Evolutionary conservation across 2,888 invertebrate genomes (phyloP).

Genomic region (Lasioglossum calceatum): DNA sequence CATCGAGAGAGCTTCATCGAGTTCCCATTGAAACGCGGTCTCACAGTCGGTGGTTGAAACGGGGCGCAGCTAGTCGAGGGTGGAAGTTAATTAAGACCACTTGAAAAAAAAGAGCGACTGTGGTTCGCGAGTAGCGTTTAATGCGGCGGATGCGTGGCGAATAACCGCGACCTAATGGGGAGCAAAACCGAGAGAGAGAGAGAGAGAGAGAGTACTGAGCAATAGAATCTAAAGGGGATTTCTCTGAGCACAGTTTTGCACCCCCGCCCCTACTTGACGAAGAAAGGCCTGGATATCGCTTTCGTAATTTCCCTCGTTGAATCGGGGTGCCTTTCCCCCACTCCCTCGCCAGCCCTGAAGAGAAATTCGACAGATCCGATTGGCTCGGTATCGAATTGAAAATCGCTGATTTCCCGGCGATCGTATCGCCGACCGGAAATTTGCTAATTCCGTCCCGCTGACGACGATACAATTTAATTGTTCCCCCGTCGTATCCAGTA

Average conservation of each 20-base stretch:
- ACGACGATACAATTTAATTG: conserved; percentile 44
- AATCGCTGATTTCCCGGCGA: conserved; percentile 36
- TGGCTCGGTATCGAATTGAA: conserved; percentile 35
- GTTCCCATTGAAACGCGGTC: conserved; percentile 19
- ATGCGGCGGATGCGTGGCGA: conserved; percentile 13
- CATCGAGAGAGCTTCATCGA: conserved; percentile 21
- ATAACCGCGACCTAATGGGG: conserved; percentile 6
- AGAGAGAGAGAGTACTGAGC: neutral
- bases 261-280: neutral
- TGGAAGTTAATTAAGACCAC: conserved; percentile 54
- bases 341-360: neutral
- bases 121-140: conserved; percentile 22
- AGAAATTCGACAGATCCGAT: neutral
- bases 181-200: neutral
- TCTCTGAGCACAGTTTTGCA: conserved; percentile 19
- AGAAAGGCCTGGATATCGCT: conserved; percentile 3
- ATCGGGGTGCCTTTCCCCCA: neutral
- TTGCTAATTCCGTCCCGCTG: conserved; percentile 19
- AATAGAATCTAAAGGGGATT: neutral
- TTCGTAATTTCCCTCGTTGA: conserved; percentile 32
- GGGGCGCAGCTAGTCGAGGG: neutral
- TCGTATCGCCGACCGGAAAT: conserved; percentile 34
- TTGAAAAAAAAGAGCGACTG: conserved; percentile 42
- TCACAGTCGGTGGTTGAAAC: neutral
- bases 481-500: conserved; percentile 44